Percentiles rank a stretch among this genome's conserved stretches.
Conservation (phyloP, 2,888 invertebrate genomes). For the Conops quadrifasciatus region DNA sequence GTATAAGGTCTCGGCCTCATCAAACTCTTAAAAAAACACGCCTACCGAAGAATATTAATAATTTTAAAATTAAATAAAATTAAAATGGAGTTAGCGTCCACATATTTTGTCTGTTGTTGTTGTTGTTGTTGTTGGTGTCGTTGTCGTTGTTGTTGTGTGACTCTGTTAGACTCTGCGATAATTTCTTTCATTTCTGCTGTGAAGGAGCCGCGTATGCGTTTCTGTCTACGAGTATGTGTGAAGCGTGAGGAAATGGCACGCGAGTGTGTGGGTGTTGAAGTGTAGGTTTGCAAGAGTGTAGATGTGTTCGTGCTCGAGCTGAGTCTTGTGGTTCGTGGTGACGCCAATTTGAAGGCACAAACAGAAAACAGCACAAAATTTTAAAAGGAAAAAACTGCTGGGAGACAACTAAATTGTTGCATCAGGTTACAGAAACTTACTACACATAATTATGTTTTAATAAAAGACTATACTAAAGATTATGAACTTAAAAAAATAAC, state of each 20-base stretch:
- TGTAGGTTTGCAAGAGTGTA: not conserved
- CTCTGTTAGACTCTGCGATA: not conserved
- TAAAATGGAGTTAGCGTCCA: not conserved
- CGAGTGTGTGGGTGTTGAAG: not conserved
- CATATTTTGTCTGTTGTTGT: not conserved
- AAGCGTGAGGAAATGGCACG: not conserved
- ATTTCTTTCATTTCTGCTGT: not conserved
- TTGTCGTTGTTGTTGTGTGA: not conserved
- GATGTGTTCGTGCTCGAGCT: not conserved
- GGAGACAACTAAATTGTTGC: not conserved
- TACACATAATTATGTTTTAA: too few species aligned
- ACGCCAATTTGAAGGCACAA: not conserved
- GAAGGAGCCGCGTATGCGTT: not conserved
- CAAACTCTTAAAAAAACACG: too few species aligned
- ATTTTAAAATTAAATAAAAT: not conserved
- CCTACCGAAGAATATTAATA: not conserved
- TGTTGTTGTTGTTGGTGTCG: not conserved
- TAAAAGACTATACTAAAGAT: too few species aligned
- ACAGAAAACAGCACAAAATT: not conserved
- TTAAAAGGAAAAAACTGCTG: not conserved
- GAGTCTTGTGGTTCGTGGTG: not conserved
- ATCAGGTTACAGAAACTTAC: not conserved
- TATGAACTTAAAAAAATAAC: too few species aligned
- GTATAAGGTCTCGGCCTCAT: too few species aligned
- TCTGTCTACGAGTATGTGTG: not conserved